These are phyloP conservation scores for Jacana jacana DNA, from an alignment of 2,113 vertebrate species.

Conservation along the genomic window DNA sequence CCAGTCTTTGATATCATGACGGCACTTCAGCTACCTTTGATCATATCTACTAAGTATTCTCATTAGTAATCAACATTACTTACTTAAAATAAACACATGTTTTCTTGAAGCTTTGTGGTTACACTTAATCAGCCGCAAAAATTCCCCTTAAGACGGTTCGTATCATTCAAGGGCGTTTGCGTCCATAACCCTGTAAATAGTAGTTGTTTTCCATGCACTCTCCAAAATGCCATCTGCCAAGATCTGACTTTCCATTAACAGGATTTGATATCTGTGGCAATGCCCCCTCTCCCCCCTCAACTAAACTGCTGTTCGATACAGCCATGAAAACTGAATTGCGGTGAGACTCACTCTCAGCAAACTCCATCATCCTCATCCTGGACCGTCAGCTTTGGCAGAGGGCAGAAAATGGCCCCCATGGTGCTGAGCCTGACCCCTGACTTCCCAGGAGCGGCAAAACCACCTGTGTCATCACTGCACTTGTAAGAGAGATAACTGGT, in stretches of 20 bases:
- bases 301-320: background rate
- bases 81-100: conserved; percentile 72
- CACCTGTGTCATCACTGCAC: background rate
- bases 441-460: background rate
- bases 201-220: background rate
- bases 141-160: conserved; percentile 61
- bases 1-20: conserved; percentile 70
- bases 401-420: background rate
- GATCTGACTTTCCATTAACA: conserved; percentile 11
- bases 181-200: conserved; percentile 55
- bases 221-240: background rate
- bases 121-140: conserved; percentile 63
- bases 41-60: conserved; percentile 70
- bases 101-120: conserved; percentile 69
- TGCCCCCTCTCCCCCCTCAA: background rate
- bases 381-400: rapidly evolving
- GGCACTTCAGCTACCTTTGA: conserved; percentile 69
- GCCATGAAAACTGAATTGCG: rapidly evolving
- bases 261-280: background rate
- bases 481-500: background rate
- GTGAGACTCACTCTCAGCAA: background rate
- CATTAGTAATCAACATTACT: conserved; percentile 71
- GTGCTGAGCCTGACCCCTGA: conserved; percentile 7
- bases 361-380: background rate
- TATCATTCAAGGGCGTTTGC: conserved; percentile 66